phyloP scores from a whole-genome alignment of 1,140 invertebrate species.

The Latrodectus geometricus region DNA sequence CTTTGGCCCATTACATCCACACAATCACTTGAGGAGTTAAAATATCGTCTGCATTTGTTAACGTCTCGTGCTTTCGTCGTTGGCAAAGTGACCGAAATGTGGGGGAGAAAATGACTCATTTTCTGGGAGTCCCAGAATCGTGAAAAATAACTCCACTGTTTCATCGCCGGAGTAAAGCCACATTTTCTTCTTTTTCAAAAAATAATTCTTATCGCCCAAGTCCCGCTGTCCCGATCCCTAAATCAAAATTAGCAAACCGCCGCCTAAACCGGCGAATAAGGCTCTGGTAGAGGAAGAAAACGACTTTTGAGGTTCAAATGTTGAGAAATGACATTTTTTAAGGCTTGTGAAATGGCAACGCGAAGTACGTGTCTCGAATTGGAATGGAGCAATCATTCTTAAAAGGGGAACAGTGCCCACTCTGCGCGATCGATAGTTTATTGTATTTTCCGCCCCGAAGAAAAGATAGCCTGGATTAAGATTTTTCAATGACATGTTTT shows the following conservation, averaged over 20 bases:
- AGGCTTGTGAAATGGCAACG: not conserved
- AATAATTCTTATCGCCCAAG: conserved; percentile 6
- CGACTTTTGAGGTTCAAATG: not conserved
- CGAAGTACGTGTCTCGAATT: conserved; percentile 11
- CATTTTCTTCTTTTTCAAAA: conserved; percentile 9
- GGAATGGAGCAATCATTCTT: conserved; percentile 30
- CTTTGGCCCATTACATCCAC: too few species aligned
- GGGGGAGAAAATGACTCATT: not conserved
- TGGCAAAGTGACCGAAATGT: not conserved
- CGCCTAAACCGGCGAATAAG: not conserved
- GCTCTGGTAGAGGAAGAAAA: not conserved
- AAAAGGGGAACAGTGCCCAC: not conserved
- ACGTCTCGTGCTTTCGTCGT: not conserved
- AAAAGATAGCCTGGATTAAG: not conserved
- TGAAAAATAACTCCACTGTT: conserved; percentile 40
- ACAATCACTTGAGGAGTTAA: not conserved
- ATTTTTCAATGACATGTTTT: not conserved
- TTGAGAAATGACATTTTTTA: conserved; percentile 1
- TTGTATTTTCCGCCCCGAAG: not conserved
- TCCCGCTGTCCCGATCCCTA: conserved; percentile 20
- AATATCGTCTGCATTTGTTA: not conserved
- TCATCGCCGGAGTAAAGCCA: conserved; percentile 7
- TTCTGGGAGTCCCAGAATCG: conserved; percentile 28
- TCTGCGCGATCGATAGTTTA: not conserved
- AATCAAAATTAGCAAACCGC: conserved; percentile 46